Evolutionary conservation across 1,140 invertebrate genomes (phyloP).

Genomic region (Orius insidiosus): DNA sequence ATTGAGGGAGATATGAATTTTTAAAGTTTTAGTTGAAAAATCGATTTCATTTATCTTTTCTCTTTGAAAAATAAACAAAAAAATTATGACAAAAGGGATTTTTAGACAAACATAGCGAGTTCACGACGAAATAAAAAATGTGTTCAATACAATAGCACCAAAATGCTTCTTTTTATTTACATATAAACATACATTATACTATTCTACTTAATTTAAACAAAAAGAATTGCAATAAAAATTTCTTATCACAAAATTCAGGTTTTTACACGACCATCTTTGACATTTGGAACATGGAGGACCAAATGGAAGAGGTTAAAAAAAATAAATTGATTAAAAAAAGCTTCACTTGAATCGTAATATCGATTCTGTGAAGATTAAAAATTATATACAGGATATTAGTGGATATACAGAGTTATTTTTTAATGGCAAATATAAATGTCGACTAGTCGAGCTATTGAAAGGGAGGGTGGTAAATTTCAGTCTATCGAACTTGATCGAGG

Average conservation of each 20-base stretch:
- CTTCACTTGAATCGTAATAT: constrained; percentile 8
- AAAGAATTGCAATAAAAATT: constrained; percentile 6
- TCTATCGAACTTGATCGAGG: constrained; percentile 17
- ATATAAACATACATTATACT: constrained; percentile 11
- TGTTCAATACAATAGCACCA: constrained; percentile 7
- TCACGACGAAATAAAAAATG: no score
- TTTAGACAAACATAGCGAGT: no score
- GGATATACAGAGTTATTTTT: not conserved
- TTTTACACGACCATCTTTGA: constrained; percentile 11
- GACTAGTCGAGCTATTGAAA: constrained; percentile 11
- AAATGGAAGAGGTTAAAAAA: constrained; percentile 11
- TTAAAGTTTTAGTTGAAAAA: no score
- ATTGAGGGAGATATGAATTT: no score
- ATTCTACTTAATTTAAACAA: not conserved
- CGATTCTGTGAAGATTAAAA: constrained; percentile 12
- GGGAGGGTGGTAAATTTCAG: not conserved
- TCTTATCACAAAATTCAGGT: constrained; percentile 9
- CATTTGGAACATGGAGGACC: constrained; percentile 6
- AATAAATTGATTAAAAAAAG: not conserved
- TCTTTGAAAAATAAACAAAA: no score
- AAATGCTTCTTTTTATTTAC: constrained; percentile 13
- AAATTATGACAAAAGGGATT: no score
- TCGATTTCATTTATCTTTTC: no score
- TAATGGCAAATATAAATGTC: not conserved
- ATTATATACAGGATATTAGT: not conserved